Evolutionary conservation across 2,888 invertebrate genomes (phyloP).

Genomic region (Gerris lacustris): DNA sequence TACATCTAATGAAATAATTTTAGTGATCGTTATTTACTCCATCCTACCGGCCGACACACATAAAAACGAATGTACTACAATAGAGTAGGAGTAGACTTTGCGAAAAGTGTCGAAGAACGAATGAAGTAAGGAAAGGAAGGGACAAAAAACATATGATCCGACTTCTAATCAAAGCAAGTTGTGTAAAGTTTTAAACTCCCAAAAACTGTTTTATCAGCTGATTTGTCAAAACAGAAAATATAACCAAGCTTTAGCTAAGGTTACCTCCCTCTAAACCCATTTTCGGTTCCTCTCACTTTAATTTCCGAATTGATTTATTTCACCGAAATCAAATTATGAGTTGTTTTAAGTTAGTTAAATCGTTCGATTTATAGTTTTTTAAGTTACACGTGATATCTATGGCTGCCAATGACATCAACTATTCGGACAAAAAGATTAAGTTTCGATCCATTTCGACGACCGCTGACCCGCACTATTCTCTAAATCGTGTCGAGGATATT

Average conservation of each 20-base stretch:
- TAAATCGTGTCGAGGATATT: constrained; percentile 27
- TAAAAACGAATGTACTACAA: no score
- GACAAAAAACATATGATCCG: background rate
- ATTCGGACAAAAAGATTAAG: constrained; percentile 28
- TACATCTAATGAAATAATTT: no score
- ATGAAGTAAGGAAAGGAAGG: background rate
- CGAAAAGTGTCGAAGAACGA: background rate
- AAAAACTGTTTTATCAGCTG: background rate
- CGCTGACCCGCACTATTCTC: constrained; percentile 26
- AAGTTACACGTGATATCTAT: background rate
- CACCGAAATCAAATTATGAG: no score
- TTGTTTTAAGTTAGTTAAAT: no score
- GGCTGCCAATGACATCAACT: constrained; percentile 8
- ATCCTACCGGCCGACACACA: no score
- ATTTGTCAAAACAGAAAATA: background rate
- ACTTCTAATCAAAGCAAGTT: background rate
- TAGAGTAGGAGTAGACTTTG: no score
- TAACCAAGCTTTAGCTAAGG: background rate
- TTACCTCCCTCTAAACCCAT: background rate
- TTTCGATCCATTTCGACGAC: constrained; percentile 29
- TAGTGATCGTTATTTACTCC: no score
- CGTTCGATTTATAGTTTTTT: no score
- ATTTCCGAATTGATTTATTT: no score
- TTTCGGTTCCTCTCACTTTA: background rate
- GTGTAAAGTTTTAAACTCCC: background rate